Evolutionary conservation across 2,888 invertebrate genomes (phyloP).

Genomic region (Automeris io): DNA sequence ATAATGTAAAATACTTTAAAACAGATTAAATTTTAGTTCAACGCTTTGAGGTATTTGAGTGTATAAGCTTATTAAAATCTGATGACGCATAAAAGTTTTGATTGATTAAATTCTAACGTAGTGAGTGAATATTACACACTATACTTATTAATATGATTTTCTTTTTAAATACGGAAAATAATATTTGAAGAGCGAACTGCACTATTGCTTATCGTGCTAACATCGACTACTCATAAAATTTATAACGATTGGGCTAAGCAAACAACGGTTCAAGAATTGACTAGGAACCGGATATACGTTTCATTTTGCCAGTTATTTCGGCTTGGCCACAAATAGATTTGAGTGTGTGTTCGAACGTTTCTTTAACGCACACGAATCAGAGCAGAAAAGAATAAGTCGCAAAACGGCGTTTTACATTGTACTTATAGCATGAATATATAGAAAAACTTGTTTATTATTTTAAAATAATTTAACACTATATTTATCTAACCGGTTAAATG

Average conservation of each 20-base stretch:
- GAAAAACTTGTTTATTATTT: too few relatives aligned
- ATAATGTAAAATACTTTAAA: too few relatives aligned
- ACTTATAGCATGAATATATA: too few relatives aligned
- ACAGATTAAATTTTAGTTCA: too few relatives aligned
- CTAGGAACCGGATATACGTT: constrained; percentile 51
- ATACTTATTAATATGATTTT: too few relatives aligned
- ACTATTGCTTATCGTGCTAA: constrained; percentile 55
- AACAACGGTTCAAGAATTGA: constrained; percentile 30
- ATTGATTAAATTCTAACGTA: too few relatives aligned
- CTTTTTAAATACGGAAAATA: constrained; percentile 33
- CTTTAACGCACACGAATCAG: constrained; percentile 48
- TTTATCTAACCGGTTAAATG: too few relatives aligned
- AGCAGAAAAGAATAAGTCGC: constrained; percentile 34
- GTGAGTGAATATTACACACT: too few relatives aligned
- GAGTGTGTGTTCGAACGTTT: constrained; percentile 41
- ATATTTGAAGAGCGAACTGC: constrained; percentile 35
- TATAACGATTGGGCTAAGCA: constrained; percentile 28
- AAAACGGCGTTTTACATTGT: constrained; percentile 11
- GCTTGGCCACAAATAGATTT: constrained; percentile 56
- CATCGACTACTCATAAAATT: constrained; percentile 50
- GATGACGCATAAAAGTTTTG: too few relatives aligned
- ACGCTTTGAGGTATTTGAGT: too few relatives aligned
- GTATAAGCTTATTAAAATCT: too few relatives aligned
- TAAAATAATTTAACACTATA: too few relatives aligned
- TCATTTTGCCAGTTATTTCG: constrained; percentile 58